These are phyloP conservation scores for Toxostoma redivivum DNA, from an alignment of 2,113 vertebrate genomes.

Conservation along the genomic window DNA sequence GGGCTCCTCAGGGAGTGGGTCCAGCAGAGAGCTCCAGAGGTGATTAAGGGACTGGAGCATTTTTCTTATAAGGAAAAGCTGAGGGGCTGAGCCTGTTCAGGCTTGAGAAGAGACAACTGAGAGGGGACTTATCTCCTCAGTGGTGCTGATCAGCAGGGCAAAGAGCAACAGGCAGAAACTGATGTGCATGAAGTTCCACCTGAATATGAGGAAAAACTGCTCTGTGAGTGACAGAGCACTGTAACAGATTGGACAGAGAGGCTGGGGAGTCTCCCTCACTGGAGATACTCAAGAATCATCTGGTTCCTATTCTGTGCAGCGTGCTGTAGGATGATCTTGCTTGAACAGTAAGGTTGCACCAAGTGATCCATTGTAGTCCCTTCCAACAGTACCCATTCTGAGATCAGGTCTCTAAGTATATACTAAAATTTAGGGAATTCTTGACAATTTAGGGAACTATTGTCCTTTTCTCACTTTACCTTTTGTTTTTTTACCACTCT, in stretches of 20 bases:
- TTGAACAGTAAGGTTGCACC: neutral
- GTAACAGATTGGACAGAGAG: neutral
- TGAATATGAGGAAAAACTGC: neutral
- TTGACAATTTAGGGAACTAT: neutral
- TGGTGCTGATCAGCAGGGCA: neutral
- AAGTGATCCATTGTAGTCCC: neutral
- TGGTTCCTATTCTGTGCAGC: neutral
- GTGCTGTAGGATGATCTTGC: neutral
- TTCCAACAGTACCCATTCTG: neutral
- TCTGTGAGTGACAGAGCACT: neutral
- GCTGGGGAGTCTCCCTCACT: neutral
- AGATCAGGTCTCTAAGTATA: neutral
- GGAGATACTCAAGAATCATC: neutral
- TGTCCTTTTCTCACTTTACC: neutral
- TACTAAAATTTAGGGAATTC: neutral
- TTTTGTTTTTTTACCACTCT: rapidly evolving
- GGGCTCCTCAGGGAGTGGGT: neutral
- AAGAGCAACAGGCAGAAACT: neutral
- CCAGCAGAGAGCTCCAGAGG: neutral
- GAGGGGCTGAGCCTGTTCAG: neutral
- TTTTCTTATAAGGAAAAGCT: neutral
- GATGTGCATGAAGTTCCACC: neutral
- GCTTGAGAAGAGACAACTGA: neutral
- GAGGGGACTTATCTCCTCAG: neutral
- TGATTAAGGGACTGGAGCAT: neutral